Evolutionary conservation across 2,113 vertebrate genomes (phyloP).

Genomic region (Neogale vison): DNA sequence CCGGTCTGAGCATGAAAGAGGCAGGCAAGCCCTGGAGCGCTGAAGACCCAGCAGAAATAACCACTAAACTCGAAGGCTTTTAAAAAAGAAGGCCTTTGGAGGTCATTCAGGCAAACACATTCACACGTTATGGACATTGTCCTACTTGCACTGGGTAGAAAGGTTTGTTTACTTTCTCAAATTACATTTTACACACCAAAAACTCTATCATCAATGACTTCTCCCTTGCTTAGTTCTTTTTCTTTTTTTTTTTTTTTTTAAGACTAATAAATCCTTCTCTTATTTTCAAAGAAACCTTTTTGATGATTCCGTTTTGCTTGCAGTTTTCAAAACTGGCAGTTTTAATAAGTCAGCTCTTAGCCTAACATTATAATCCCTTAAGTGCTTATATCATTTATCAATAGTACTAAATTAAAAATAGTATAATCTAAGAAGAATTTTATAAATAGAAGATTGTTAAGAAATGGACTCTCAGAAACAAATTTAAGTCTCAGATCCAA

Average conservation of each 20-base stretch:
- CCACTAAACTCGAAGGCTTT: not conserved
- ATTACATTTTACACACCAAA: conserved; percentile 50
- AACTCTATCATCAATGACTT: not conserved
- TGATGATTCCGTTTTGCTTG: not conserved
- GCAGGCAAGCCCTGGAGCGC: not conserved
- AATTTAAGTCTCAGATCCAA: not conserved
- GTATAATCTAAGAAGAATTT: not conserved
- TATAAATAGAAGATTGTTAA: not conserved
- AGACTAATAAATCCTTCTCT: not conserved
- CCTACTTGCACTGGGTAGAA: not conserved
- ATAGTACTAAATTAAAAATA: not conserved
- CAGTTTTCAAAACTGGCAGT: not conserved
- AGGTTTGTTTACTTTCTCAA: conserved; percentile 13
- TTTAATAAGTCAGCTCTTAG: conserved; percentile 34
- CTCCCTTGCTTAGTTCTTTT: not conserved
- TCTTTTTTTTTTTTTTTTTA: not conserved
- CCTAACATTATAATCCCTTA: not conserved
- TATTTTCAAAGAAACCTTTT: conserved; percentile 27
- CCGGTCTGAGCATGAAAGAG: not conserved
- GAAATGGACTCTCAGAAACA: not conserved
- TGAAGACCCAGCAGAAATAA: not conserved
- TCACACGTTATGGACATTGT: not conserved
- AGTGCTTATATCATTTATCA: not conserved
- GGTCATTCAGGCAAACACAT: not conserved
- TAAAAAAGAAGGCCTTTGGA: not conserved